A percentile compares a stretch with the other conserved stretches of the same genome.
Evolutionary conservation across 2,888 invertebrate genomes (phyloP).

Genomic region (Apantesis nais): DNA sequence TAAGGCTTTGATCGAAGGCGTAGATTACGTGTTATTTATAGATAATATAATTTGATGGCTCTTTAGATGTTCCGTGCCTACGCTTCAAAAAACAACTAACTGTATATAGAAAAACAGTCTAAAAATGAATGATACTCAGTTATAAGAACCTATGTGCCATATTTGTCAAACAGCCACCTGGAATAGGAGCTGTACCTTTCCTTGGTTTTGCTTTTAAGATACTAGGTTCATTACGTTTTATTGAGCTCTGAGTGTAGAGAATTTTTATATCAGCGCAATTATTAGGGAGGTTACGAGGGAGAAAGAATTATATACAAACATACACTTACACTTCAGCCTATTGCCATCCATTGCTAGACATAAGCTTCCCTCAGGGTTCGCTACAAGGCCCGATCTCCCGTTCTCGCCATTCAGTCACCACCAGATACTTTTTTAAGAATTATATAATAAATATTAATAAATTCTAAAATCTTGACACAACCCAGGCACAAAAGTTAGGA

Average conservation of each 20-base stretch:
- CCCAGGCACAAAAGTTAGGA: conserved; percentile 18
- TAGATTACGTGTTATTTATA: too few relatives aligned
- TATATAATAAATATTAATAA: neutral
- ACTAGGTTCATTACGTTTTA: neutral
- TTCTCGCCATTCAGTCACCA: too few relatives aligned
- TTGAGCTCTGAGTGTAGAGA: neutral
- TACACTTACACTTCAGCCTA: too few relatives aligned
- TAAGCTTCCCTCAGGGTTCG: too few relatives aligned
- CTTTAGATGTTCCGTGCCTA: neutral
- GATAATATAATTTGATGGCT: neutral
- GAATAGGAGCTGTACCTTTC: too few relatives aligned
- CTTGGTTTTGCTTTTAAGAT: too few relatives aligned
- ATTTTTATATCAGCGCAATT: neutral
- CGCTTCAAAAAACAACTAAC: neutral
- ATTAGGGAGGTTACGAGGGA: neutral
- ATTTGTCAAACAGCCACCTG: neutral
- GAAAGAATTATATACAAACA: too few relatives aligned
- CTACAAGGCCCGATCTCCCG: too few relatives aligned
- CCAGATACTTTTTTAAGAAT: too few relatives aligned
- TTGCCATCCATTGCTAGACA: too few relatives aligned
- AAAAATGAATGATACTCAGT: neutral
- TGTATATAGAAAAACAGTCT: too few relatives aligned
- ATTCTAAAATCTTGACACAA: neutral
- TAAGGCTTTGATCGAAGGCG: neutral
- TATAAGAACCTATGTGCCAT: neutral